phyloP scores from a whole-genome alignment of 2,113 vertebrate genomes.

The Hypomesus transpacificus region DNA sequence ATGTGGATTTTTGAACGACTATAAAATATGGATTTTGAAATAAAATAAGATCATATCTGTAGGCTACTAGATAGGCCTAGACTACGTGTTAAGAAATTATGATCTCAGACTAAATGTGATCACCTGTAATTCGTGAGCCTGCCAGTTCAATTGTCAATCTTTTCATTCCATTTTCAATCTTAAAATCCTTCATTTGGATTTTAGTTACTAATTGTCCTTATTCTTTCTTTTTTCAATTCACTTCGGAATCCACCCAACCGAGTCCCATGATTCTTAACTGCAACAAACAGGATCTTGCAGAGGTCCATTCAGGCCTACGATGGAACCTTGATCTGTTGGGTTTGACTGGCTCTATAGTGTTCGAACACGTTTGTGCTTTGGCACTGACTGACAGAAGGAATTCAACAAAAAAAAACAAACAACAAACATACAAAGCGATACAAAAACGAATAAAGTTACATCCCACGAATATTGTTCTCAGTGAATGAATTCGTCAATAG shows the following conservation, averaged over 20 bases:
- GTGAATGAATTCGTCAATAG: conserved; percentile 63
- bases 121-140: too few species aligned
- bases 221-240: too few species aligned
- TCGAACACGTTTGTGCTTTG: conserved; percentile 68
- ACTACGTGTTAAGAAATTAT: too few species aligned
- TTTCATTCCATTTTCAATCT: not conserved
- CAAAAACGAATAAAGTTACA: conserved; percentile 71
- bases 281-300: too few species aligned
- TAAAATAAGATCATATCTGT: not conserved
- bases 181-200: conserved; percentile 41
- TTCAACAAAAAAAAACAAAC: conserved; percentile 56
- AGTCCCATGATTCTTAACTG: too few species aligned
- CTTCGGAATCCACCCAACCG: too few species aligned
- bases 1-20: too few species aligned
- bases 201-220: conserved; percentile 25
- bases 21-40: not conserved
- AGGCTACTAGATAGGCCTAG: not conserved
- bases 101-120: too few species aligned
- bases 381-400: conserved; percentile 83
- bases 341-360: conserved; percentile 63
- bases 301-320: not conserved
- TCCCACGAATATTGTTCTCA: conserved; percentile 80
- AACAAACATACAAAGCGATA: conserved; percentile 59
- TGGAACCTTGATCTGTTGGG: conserved; percentile 49
- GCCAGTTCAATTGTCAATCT: not conserved